Conservation (phyloP, 2,797 vertebrate species). For the Pangasius sanitwongsei region DNA sequence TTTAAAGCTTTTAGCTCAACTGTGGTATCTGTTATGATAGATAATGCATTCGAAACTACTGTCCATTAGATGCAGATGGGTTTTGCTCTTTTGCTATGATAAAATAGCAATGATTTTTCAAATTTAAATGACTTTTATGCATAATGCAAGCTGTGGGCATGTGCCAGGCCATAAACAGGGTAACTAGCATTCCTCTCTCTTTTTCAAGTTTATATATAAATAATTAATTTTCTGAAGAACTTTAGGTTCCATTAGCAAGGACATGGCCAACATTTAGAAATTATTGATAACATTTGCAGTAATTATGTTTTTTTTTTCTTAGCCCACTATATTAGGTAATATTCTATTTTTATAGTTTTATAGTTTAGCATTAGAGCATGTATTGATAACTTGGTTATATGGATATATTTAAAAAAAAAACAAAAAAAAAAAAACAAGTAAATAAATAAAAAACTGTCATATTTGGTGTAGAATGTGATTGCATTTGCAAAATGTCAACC, state of each 20-base stretch:
- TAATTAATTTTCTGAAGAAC: background rate
- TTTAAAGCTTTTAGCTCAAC: background rate
- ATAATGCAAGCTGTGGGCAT: slow-evolving; percentile 2
- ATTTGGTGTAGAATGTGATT: background rate
- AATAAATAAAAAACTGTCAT: background rate
- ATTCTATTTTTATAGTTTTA: background rate
- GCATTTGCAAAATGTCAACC: background rate
- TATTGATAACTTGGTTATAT: background rate
- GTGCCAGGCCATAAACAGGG: background rate
- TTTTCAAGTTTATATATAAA: background rate
- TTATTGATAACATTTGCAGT: slow-evolving; percentile 1
- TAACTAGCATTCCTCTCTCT: background rate
- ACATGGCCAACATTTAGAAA: background rate
- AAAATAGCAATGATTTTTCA: background rate
- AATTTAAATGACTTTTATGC: background rate
- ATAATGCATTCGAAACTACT: background rate
- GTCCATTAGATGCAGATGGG: background rate
- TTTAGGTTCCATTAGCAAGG: background rate
- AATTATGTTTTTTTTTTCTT: background rate
- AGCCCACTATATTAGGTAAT: background rate
- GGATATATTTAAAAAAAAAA: background rate
- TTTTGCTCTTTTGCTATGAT: background rate
- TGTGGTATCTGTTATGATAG: background rate
- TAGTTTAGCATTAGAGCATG: background rate
- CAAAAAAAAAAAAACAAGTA: background rate